These are phyloP conservation scores for Streptopelia turtur DNA, from an alignment of 2,797 vertebrate genomes.

Conservation along the genomic window DNA sequence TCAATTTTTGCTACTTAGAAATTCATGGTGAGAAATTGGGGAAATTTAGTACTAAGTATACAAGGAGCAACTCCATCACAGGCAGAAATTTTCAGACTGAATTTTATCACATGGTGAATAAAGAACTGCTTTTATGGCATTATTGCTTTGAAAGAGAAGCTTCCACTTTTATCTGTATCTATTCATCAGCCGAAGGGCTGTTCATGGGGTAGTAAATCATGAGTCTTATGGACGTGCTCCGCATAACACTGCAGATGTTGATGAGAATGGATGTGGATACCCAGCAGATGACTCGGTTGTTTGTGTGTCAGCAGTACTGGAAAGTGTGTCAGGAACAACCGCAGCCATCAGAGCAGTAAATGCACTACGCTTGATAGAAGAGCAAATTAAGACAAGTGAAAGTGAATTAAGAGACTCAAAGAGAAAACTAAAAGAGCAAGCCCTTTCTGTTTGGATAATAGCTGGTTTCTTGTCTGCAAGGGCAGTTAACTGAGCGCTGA, in stretches of 20 bases:
- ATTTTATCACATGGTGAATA: neutral
- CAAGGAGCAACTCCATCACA: neutral
- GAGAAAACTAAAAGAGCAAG: neutral
- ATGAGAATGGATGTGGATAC: neutral
- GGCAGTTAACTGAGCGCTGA: neutral
- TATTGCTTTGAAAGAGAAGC: neutral
- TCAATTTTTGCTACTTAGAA: neutral
- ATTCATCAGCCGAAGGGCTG: slow-evolving; percentile 22
- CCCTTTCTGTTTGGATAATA: neutral
- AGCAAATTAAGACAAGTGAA: neutral
- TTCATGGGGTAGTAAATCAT: neutral
- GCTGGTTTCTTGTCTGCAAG: neutral
- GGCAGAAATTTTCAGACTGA: neutral
- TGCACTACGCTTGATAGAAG: neutral
- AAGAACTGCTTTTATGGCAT: neutral
- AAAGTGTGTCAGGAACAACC: neutral
- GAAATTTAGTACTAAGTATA: neutral
- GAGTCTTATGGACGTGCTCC: neutral
- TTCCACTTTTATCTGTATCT: neutral
- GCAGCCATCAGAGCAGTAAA: neutral
- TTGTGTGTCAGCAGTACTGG: neutral
- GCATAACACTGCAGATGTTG: neutral
- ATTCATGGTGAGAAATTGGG: neutral
- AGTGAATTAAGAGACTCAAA: neutral
- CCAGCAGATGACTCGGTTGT: neutral